Percentiles rank a stretch among this genome's conserved stretches.
Conservation (phyloP, 1,140 invertebrate genomes). For the Coenobita brevimanus region DNA sequence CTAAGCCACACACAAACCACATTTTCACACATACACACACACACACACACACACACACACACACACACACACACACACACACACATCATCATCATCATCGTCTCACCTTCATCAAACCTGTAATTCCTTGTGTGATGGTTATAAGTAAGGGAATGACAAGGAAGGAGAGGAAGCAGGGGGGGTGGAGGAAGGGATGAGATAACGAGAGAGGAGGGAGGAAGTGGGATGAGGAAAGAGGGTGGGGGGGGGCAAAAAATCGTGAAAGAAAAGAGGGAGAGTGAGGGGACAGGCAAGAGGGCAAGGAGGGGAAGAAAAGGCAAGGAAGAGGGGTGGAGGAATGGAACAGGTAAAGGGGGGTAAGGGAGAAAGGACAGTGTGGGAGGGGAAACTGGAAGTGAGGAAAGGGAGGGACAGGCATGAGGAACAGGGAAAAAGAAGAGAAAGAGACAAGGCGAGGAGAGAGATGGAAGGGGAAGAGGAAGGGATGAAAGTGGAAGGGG, state of each 20-base stretch:
- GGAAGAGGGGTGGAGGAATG: neutral
- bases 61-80: too few relatives aligned
- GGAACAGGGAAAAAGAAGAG: neutral
- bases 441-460: too few relatives aligned
- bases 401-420: neutral
- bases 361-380: neutral
- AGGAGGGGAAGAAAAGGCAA: neutral
- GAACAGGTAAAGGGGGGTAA: neutral
- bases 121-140: too few relatives aligned
- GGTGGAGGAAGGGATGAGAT: neutral
- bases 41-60: too few relatives aligned
- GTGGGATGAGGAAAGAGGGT: neutral
- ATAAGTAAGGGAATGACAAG: too few relatives aligned
- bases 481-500: too few relatives aligned
- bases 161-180: neutral
- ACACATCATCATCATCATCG: too few relatives aligned
- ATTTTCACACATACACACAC: too few relatives aligned
- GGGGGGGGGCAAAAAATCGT: neutral
- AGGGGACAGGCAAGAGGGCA: neutral
- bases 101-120: too few relatives aligned
- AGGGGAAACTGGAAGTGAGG: neutral
- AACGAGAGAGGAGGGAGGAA: neutral
- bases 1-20: too few relatives aligned
- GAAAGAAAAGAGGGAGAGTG: neutral
- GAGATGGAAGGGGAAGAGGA: too few relatives aligned